A percentile compares a stretch with the other conserved stretches of the same genome.
Conservation (phyloP, 2,888 invertebrate species). For the Pammene aurita region DNA sequence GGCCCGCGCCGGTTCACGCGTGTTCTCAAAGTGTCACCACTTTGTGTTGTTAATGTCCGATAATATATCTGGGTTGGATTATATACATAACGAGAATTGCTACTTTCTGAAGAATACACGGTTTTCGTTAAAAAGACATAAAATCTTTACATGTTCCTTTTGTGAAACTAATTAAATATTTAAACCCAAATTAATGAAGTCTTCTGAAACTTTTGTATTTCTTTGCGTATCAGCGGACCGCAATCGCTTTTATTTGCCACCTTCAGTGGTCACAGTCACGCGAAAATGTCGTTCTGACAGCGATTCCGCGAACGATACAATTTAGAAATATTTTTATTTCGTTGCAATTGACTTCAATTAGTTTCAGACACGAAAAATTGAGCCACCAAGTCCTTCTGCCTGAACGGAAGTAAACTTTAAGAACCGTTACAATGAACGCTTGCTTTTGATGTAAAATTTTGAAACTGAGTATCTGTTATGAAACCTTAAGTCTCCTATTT, state of each 20-base stretch:
- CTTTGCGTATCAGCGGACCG: slow-evolving; percentile 16
- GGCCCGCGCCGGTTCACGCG: background rate
- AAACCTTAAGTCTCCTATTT: background rate
- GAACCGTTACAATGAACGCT: slow-evolving; percentile 26
- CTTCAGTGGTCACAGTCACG: slow-evolving; percentile 54
- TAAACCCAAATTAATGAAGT: slow-evolving; percentile 30
- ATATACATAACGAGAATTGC: background rate
- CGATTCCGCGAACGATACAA: slow-evolving; percentile 55
- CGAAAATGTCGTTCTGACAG: slow-evolving; percentile 50
- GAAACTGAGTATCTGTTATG: background rate
- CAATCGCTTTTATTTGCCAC: slow-evolving; percentile 33
- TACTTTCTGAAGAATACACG: background rate
- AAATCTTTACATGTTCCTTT: background rate
- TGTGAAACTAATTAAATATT: slow-evolving; percentile 12
- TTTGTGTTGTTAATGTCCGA: background rate
- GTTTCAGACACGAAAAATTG: slow-evolving; percentile 59
- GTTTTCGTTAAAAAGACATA: slow-evolving; percentile 7
- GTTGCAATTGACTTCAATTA: slow-evolving; percentile 60
- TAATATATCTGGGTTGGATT: background rate
- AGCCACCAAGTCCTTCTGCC: slow-evolving; percentile 52
- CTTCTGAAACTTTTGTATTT: slow-evolving; percentile 16
- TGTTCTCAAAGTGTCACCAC: background rate
- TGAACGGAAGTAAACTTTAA: slow-evolving; percentile 38
- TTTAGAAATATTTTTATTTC: slow-evolving; percentile 63
- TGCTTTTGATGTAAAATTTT: slow-evolving; percentile 1